Conservation (phyloP, 1,140 invertebrate genomes). For the Antheraea pernyi region DNA sequence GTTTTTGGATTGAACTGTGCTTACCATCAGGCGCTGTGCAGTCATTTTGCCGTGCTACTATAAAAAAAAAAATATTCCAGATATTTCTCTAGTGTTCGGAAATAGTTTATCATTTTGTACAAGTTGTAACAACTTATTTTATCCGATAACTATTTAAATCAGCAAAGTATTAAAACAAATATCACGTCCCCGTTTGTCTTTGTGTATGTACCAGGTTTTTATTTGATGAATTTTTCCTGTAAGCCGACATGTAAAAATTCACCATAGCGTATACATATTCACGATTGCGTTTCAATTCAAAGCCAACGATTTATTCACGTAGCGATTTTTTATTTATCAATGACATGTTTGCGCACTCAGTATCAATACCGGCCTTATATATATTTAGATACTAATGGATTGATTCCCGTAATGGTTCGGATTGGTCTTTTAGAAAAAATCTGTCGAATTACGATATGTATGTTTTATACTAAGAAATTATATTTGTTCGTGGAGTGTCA, state of each 20-base stretch:
- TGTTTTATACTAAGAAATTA: neutral
- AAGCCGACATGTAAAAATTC: neutral
- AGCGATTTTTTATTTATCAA: neutral
- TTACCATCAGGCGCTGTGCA: no score
- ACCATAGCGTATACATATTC: neutral
- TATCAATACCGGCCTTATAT: neutral
- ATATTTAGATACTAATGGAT: conserved; percentile 1
- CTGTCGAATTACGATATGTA: neutral
- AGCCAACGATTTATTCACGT: neutral
- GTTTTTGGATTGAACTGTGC: no score
- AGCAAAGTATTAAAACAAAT: no score
- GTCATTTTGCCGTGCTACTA: no score
- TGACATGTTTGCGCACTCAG: neutral
- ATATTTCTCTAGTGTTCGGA: no score
- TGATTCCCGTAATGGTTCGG: neutral
- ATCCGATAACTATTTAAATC: no score
- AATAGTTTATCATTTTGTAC: no score
- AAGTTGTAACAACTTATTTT: no score
- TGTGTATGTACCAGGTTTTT: no score
- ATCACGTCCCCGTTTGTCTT: no score
- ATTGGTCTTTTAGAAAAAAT: neutral
- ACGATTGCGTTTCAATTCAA: neutral
- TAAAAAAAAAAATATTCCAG: no score
- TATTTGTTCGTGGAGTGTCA: no score
- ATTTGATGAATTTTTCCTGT: neutral